Evolutionary conservation across 2,888 invertebrate genomes (phyloP).

Genomic region (Apamea anceps): DNA sequence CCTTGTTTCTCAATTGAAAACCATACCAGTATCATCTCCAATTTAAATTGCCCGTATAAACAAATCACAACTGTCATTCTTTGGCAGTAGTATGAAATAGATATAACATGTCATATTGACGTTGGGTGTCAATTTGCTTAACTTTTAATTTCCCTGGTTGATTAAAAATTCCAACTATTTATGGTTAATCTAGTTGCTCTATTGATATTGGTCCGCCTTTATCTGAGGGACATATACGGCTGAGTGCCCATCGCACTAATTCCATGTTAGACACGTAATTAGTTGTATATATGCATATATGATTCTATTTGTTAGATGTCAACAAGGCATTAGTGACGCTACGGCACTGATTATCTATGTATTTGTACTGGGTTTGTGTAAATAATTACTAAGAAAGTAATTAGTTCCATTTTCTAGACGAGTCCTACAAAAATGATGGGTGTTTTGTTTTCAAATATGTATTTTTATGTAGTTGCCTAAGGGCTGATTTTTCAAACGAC

Average conservation of each 20-base stretch:
- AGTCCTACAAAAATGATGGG: background rate
- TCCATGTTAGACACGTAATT: conserved; percentile 41
- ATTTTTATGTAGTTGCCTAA: too few species aligned
- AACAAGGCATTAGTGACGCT: conserved; percentile 27
- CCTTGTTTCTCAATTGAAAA: background rate
- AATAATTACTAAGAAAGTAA: background rate
- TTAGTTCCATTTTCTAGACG: background rate
- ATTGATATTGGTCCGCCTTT: conserved; percentile 36
- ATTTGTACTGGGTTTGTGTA: background rate
- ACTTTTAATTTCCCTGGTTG: background rate
- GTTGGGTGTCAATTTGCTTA: background rate
- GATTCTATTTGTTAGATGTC: conserved; percentile 7
- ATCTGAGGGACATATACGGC: conserved; percentile 17
- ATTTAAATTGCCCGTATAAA: background rate
- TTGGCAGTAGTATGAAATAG: background rate
- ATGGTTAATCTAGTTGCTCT: conserved; percentile 12
- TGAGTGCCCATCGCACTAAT: conserved; percentile 51
- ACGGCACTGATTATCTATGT: background rate
- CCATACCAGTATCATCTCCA: background rate
- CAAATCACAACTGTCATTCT: background rate
- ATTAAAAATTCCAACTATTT: background rate
- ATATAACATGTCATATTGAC: background rate
- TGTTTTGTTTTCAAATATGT: background rate
- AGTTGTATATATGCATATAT: conserved; percentile 23
- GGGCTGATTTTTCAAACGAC: too few species aligned